Conservation (phyloP, 2,797 vertebrate genomes). For the Cottoperca gobio region DNA sequence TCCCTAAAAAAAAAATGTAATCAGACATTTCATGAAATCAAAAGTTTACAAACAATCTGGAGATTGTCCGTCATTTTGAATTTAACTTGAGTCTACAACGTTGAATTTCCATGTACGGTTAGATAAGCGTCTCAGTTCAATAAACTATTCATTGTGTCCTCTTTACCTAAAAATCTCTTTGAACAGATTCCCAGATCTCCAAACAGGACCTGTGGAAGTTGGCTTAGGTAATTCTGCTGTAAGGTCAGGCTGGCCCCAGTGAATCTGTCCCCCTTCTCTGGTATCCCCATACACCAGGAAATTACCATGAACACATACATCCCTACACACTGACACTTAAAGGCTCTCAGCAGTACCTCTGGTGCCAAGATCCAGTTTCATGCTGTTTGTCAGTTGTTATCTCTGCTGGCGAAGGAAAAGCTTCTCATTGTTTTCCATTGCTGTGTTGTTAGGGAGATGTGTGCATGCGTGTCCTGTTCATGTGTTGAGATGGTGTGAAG, state of each 20-base stretch:
- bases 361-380: constrained; percentile 59
- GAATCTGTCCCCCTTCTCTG: constrained; percentile 29
- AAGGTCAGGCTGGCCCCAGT: constrained; percentile 42
- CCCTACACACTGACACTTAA: constrained; percentile 35
- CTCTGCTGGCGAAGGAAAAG: constrained; percentile 46
- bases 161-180: constrained; percentile 43
- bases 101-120: constrained; percentile 10
- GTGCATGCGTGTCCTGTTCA: background rate
- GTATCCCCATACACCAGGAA: constrained; percentile 37
- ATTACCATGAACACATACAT: constrained; percentile 53
- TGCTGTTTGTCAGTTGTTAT: constrained; percentile 63
- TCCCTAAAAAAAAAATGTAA: no score
- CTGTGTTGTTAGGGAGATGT: background rate
- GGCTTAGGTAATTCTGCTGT: constrained; percentile 38
- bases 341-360: constrained; percentile 35
- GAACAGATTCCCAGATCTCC: constrained; percentile 53
- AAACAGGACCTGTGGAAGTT: constrained; percentile 51
- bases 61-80: constrained; percentile 5
- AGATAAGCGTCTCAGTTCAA: constrained; percentile 24
- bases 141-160: constrained; percentile 29
- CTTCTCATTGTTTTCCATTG: constrained; percentile 30
- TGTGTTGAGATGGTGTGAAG: constrained; percentile 7
- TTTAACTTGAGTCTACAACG: constrained; percentile 9
- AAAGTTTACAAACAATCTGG: constrained; percentile 1
- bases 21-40: background rate